Base-by-base conservation (phyloP, 1,140 invertebrate species). In the Telenomus remus region DNA sequence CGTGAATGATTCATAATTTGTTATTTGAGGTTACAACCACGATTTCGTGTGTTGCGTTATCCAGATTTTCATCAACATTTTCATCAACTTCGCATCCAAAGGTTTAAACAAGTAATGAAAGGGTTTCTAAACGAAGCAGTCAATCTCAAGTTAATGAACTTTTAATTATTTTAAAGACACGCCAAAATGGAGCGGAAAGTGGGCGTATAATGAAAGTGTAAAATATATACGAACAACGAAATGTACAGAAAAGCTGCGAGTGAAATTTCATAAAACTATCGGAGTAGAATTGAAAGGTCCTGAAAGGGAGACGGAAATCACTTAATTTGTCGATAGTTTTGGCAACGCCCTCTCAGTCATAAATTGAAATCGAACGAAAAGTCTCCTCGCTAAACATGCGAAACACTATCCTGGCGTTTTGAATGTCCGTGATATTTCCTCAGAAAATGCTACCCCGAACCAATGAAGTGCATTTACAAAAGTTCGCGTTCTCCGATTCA, bases 81-180 rank as follows among this genome's bases (percentile, higher is more conserved):
- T 27, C 19, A 27, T 27, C 6, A 27, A 27, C 2, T 27, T 6
- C 1, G 6, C 19, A 27, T 27, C 6, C 1, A 27, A 27, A 27
- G 19, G 19, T 27, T 27, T 27, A 3, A 27, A 27, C 19, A 27
- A 27, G 19, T 27, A 27, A 27, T 27, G 2, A 69, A 65, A 75
- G 57, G 61, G 57, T 43, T 54, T 72, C 71, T 75, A 75, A 79
- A 75, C 77, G 72, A 63, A 11, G 77, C 77, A 68, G 75, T 79
- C 77, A 79, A 79, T 79, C 77, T 79, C 61, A 39, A 56, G 71
- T 85, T 86, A 85, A 86, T 86, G 85, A 86, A 87, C 85, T 86
- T 83, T 86, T 88, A 86, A 87, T 87, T 87, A 88, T 87, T 87
- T 88, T 78, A 84, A 85, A 81, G 85, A 87, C 84, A 86, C 72